phyloP scores from a whole-genome alignment of 2,888 invertebrate genomes.

The Hyposoter dolosus region DNA sequence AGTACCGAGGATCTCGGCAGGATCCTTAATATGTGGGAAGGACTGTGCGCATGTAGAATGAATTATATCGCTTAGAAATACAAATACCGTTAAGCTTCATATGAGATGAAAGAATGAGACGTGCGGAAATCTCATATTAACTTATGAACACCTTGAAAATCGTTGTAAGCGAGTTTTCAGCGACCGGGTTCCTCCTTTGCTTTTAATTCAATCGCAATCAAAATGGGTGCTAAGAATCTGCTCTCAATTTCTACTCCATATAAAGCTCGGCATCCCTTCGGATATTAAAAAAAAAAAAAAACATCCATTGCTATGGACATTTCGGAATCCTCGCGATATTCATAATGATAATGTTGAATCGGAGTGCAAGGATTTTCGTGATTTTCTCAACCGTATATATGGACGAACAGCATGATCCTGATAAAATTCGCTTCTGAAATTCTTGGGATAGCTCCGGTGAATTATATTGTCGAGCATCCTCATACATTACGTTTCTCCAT shows the following conservation, averaged over 20 bases:
- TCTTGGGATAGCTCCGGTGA: neutral
- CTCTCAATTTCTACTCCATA: neutral
- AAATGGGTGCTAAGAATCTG: neutral
- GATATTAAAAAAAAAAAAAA: neutral
- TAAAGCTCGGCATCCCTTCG: neutral
- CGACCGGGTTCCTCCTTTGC: neutral
- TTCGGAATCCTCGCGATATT: neutral
- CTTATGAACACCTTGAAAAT: neutral
- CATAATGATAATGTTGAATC: neutral
- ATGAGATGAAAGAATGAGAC: neutral
- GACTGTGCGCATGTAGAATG: constrained; percentile 25
- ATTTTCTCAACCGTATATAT: neutral
- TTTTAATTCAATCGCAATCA: neutral
- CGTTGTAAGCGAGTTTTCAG: no score
- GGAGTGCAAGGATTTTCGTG: neutral
- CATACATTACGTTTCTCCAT: neutral
- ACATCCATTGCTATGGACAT: neutral
- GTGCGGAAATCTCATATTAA: neutral
- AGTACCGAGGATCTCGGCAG: constrained; percentile 38
- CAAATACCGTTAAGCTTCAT: neutral
- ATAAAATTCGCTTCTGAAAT: neutral
- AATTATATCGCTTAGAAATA: constrained; percentile 3
- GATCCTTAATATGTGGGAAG: constrained; percentile 35
- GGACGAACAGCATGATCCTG: neutral
- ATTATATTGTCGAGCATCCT: neutral